phyloP scores from a whole-genome alignment of 2,888 invertebrate species.

The Xylophagus ater region DNA sequence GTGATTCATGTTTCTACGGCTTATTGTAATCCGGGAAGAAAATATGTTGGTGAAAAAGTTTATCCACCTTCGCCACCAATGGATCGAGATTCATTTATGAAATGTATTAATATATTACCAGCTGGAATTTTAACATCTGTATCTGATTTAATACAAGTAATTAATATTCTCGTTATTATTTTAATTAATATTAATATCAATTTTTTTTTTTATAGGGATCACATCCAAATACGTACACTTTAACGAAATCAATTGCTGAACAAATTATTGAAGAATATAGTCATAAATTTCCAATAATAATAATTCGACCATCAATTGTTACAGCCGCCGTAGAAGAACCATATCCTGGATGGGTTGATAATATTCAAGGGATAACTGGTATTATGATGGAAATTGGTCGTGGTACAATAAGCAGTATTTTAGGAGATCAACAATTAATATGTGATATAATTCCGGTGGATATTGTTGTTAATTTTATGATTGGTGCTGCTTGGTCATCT shows the following conservation, averaged over 20 bases:
- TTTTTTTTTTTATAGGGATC: constrained; percentile 43
- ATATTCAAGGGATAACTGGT: constrained; percentile 76
- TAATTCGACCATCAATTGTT: constrained; percentile 86
- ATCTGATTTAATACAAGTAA: constrained; percentile 47
- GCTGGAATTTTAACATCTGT: constrained; percentile 48
- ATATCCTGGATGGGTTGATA: constrained; percentile 87
- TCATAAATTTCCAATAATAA: constrained; percentile 67
- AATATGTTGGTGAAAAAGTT: constrained; percentile 68
- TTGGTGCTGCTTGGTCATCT: constrained; percentile 70
- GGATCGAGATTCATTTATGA: constrained; percentile 50
- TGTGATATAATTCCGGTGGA: constrained; percentile 91
- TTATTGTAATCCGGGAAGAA: constrained; percentile 84
- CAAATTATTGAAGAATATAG: constrained; percentile 62
- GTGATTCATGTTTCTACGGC: constrained; percentile 91
- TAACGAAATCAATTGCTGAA: constrained; percentile 90
- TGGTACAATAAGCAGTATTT: constrained; percentile 72
- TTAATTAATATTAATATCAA: background rate
- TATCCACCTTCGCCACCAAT: constrained; percentile 55
- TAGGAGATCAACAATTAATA: constrained; percentile 58
- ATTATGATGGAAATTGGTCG: constrained; percentile 70
- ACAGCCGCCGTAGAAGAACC: constrained; percentile 67
- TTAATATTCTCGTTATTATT: background rate
- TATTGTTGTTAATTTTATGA: constrained; percentile 76
- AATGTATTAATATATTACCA: constrained; percentile 50
- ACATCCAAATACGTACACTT: constrained; percentile 92